A percentile compares a stretch with the other conserved stretches of the same genome.
Conservation (phyloP, 2,888 invertebrate species). For the Melangyna quadrimaculata region DNA sequence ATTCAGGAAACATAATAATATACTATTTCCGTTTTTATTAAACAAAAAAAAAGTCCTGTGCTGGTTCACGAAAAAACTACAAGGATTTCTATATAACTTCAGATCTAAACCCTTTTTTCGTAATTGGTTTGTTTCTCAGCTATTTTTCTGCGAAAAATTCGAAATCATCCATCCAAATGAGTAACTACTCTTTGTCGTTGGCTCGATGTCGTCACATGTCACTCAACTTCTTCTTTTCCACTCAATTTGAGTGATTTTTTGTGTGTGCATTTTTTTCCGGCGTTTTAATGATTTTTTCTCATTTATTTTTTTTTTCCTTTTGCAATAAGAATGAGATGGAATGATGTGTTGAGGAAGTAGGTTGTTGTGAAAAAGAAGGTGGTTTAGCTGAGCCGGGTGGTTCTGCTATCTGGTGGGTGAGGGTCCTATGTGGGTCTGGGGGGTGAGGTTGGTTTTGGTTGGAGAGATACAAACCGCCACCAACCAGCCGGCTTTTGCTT, state of each 20-base stretch:
- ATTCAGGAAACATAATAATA: neutral
- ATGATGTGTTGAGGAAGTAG: slow-evolving; percentile 54
- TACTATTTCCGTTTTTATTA: neutral
- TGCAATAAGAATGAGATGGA: slow-evolving; percentile 47
- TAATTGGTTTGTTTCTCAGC: slow-evolving; percentile 24
- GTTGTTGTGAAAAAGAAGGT: slow-evolving; percentile 24
- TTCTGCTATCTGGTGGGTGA: neutral
- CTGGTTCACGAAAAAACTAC: slow-evolving; percentile 13
- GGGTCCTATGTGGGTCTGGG: neutral
- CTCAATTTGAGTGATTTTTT: slow-evolving; percentile 56
- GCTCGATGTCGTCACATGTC: neutral
- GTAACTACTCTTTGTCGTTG: neutral
- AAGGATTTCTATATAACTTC: slow-evolving; percentile 27
- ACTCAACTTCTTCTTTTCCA: neutral
- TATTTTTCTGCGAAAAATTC: slow-evolving; percentile 34
- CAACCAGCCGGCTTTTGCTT: slow-evolving; percentile 63
- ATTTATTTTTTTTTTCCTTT: slow-evolving; percentile 60
- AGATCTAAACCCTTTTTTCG: slow-evolving; percentile 12
- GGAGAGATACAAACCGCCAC: slow-evolving; percentile 25
- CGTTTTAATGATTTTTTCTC: slow-evolving; percentile 27
- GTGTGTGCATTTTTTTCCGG: slow-evolving; percentile 28
- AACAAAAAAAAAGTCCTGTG: neutral
- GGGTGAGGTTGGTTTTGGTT: neutral
- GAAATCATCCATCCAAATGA: neutral
- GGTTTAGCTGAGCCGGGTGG: neutral